Conservation (phyloP, 2,797 vertebrate species). For the Aratinga solstitialis region DNA sequence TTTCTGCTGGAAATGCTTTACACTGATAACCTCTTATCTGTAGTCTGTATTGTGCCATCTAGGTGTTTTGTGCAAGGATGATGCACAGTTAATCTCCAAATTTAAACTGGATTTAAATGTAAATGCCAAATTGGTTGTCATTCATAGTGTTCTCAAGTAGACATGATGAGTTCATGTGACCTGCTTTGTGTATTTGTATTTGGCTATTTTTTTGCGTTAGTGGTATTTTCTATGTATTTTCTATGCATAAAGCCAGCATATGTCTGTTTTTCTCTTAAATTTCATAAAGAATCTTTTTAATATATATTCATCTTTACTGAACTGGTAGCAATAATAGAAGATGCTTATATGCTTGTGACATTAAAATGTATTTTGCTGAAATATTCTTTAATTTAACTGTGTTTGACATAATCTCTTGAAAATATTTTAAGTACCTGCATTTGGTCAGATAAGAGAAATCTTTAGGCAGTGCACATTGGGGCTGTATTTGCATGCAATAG, state of each 20-base stretch:
- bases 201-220: not conserved
- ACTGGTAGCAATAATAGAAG: not conserved
- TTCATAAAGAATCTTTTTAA: not conserved
- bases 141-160: not conserved
- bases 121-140: slow-evolving; percentile 3
- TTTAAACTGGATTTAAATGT: slow-evolving; percentile 47
- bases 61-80: not conserved
- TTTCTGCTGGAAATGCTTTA: not conserved
- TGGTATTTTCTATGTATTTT: not conserved
- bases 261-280: not conserved
- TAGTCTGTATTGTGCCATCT: not conserved
- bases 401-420: slow-evolving; percentile 1
- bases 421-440: not conserved
- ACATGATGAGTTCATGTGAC: slow-evolving; percentile 4
- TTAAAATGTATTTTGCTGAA: not conserved
- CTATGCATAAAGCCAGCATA: not conserved
- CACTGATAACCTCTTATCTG: not conserved
- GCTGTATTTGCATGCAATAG: not conserved
- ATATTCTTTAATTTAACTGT: too few relatives aligned
- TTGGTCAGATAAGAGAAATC: not conserved
- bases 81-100: slow-evolving; percentile 15
- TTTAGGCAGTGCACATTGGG: not conserved
- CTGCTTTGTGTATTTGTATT: not conserved
- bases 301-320: not conserved
- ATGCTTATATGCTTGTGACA: not conserved